Conservation (phyloP, 2,113 vertebrate genomes). For the Nettapus auritus region DNA sequence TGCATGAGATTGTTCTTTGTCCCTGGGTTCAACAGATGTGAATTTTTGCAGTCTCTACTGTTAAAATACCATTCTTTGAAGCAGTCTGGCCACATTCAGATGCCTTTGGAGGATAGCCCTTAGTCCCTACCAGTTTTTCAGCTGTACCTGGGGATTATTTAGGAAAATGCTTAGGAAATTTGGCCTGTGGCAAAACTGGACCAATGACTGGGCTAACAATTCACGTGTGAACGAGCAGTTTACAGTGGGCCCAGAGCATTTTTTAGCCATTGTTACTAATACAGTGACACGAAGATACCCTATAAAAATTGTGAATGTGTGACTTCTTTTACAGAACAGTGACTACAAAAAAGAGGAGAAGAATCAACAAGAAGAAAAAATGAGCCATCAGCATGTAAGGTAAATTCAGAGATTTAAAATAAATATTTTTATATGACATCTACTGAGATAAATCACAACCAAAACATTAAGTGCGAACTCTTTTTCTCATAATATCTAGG, state of each 20-base stretch:
- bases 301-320: neutral
- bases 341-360: constrained; percentile 26
- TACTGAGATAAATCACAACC: neutral
- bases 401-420: neutral
- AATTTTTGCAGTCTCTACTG: neutral
- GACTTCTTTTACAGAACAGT: constrained; percentile 38
- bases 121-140: neutral
- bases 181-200: neutral
- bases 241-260: neutral
- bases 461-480: neutral
- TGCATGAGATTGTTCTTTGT: neutral
- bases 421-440: neutral
- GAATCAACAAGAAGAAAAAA: constrained; percentile 25
- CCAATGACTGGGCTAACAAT: neutral
- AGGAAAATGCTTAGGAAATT: neutral
- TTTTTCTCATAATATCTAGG: neutral
- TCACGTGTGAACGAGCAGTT: neutral
- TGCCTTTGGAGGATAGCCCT: neutral
- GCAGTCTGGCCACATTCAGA: neutral
- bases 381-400: constrained; percentile 16
- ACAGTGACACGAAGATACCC: neutral
- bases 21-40: neutral
- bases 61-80: neutral
- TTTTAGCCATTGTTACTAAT: neutral
- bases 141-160: fast-evolving